Evolutionary conservation across 1,140 invertebrate genomes (phyloP), one percentile per base, ranked within the genome.

Genomic region (Phortica variegata): DNA sequence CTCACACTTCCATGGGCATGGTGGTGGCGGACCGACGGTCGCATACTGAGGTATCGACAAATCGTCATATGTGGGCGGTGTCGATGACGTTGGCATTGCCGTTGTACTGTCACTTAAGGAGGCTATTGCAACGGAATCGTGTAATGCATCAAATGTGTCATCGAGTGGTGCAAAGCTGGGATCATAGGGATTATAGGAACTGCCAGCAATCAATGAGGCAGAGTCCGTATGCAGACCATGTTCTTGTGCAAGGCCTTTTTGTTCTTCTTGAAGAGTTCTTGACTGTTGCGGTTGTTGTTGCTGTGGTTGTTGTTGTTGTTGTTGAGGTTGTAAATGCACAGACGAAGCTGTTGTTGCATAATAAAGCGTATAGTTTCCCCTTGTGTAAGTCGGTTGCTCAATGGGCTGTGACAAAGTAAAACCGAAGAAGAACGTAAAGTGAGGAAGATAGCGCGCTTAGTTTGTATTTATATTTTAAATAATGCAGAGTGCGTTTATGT

Each of bases 1-100:
- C 74, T 93, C 90, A 68, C 93, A 97, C 40, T 87, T 89, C 84
- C 87, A 90, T 2, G 84, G 85, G 61, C 90, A 93, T 13, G 81
- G 53, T 26, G 82, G 52, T 77, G 54, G 33, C 23, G 44, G 47
- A 34, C 43, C 49, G 0, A 45, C 33, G 12, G 12, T 44, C 3
- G 44, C 39, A 41, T 60, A 63, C 15, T 54, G 52, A 2, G 43
- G 60, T 0, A 43, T 19, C 32, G 32, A 47, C 2, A 62, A 26
- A 9, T 60, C 43, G 47, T 68, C 52, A n/a, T n/a, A n/a, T 15
- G 46, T 58, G 7, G 40, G 52, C 40, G 38, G 32, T 40, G 31
- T 52, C 18, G 51, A 50, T 34, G 49, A 42, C 2, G 33, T 51
- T 15, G 47, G 44, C 12, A 48, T 50, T 32, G 45, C 31, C 20